Evolutionary conservation across 2,113 vertebrate species (phyloP).

Genomic region (Lates calcarifer): DNA sequence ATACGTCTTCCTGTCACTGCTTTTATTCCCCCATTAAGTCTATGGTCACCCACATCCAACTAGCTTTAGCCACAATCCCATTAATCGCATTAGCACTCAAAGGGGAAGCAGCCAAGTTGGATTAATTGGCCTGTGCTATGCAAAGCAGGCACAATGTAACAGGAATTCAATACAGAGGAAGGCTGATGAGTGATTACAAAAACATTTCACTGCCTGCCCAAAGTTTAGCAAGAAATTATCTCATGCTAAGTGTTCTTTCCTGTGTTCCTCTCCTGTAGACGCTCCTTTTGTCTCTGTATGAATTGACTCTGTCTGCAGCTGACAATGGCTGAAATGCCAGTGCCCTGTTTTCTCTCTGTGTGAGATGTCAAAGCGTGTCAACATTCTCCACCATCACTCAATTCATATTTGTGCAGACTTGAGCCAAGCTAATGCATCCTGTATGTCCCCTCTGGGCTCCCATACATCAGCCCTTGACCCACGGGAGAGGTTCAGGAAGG

Average conservation of each 20-base stretch:
- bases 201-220: constrained; percentile 75
- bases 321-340: constrained; percentile 48
- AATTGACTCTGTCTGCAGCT: constrained; percentile 38
- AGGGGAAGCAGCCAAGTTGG: constrained; percentile 76
- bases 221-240: constrained; percentile 72
- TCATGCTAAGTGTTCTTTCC: constrained; percentile 27
- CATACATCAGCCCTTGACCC: constrained; percentile 79
- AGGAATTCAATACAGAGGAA: constrained; percentile 79
- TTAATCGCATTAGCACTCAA: constrained; percentile 83
- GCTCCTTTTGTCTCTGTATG: constrained; percentile 43
- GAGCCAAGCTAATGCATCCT: constrained; percentile 65
- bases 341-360: constrained; percentile 62
- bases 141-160: constrained; percentile 80
- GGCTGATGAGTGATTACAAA: constrained; percentile 81
- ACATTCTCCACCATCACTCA: constrained; percentile 64
- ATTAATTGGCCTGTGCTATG: constrained; percentile 84
- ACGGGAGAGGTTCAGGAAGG: constrained; percentile 67
- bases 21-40: constrained; percentile 42
- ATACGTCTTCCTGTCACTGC: constrained; percentile 53
- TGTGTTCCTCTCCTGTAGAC: constrained; percentile 10
- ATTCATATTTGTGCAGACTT: constrained; percentile 65
- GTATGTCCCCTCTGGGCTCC: constrained; percentile 73
- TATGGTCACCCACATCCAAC: constrained; percentile 67
- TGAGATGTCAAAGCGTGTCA: constrained; percentile 70
- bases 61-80: constrained; percentile 79